Evolutionary conservation across 2,888 invertebrate species (phyloP).

Genomic region (Drosophila mettleri): DNA sequence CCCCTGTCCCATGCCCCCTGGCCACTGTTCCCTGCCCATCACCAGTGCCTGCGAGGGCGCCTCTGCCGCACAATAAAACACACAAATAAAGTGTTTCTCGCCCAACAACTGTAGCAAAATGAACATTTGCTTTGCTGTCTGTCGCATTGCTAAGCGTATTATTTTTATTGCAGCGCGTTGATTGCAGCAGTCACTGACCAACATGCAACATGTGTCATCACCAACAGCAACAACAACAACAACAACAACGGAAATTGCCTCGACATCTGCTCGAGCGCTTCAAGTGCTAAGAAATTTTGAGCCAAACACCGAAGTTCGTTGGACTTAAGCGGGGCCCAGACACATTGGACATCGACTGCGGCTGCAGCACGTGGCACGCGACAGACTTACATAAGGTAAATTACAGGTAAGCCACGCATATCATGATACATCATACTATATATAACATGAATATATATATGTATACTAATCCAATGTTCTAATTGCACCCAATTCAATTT

Average conservation of each 20-base stretch:
- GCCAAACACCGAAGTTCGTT: slow-evolving; percentile 50
- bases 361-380: not conserved
- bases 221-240: not conserved
- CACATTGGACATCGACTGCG: not conserved
- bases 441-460: not conserved
- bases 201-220: slow-evolving; percentile 32
- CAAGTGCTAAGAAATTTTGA: slow-evolving; percentile 35
- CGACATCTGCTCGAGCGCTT: slow-evolving; percentile 26
- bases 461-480: slow-evolving; percentile 10
- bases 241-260: slow-evolving; percentile 3
- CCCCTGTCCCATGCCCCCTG: not conserved
- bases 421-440: not conserved
- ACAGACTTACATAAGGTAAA: not conserved
- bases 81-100: slow-evolving; percentile 21
- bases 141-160: slow-evolving; percentile 10
- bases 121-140: no score
- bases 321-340: slow-evolving; percentile 16
- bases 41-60: slow-evolving; percentile 1
- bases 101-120: slow-evolving; percentile 20
- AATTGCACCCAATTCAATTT: slow-evolving; percentile 2
- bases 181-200: not conserved
- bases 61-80: slow-evolving; percentile 53
- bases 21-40: no score
- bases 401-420: slow-evolving; percentile 11
- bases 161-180: slow-evolving; percentile 33